These are phyloP conservation scores for Luperina nickerlii DNA, from an alignment of 2,888 invertebrate species.

Conservation along the genomic window DNA sequence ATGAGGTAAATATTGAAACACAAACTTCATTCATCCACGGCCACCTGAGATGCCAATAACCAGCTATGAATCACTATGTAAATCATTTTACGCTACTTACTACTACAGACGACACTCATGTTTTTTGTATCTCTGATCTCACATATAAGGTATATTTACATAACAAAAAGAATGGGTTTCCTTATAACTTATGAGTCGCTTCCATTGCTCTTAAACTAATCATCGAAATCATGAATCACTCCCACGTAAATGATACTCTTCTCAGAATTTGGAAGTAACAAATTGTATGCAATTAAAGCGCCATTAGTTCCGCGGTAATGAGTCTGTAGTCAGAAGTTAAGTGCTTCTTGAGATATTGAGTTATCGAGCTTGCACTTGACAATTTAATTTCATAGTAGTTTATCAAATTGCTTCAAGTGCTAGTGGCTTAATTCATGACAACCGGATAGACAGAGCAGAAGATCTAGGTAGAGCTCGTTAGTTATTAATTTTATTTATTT, in stretches of 20 bases:
- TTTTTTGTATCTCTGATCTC: conserved; percentile 61
- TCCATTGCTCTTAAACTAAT: conserved; percentile 55
- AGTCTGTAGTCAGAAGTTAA: conserved; percentile 21
- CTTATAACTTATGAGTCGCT: conserved; percentile 61
- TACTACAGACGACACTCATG: conserved; percentile 69
- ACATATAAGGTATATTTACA: conserved; percentile 64
- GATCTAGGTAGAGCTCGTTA: not conserved
- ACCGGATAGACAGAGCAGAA: conserved; percentile 1
- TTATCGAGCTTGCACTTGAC: conserved; percentile 18
- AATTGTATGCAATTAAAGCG: conserved; percentile 53
- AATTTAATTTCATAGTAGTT: conserved; percentile 20
- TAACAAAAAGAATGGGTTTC: conserved; percentile 64
- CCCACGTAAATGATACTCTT: conserved; percentile 66
- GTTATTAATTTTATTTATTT: conserved; percentile 8
- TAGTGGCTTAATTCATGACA: conserved; percentile 12
- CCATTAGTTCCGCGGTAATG: conserved; percentile 46
- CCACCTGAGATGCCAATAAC: conserved; percentile 59
- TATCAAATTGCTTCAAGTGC: conserved; percentile 21
- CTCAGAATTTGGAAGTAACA: conserved; percentile 67
- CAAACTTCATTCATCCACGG: conserved; percentile 77
- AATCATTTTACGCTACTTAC: conserved; percentile 73
- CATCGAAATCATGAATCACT: conserved; percentile 76
- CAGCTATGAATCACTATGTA: conserved; percentile 78
- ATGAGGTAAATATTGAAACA: conserved; percentile 74
- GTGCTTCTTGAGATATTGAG: conserved; percentile 33